Evolutionary conservation across 1,140 invertebrate genomes (phyloP).

Genomic region (Sesamia nonagrioides): DNA sequence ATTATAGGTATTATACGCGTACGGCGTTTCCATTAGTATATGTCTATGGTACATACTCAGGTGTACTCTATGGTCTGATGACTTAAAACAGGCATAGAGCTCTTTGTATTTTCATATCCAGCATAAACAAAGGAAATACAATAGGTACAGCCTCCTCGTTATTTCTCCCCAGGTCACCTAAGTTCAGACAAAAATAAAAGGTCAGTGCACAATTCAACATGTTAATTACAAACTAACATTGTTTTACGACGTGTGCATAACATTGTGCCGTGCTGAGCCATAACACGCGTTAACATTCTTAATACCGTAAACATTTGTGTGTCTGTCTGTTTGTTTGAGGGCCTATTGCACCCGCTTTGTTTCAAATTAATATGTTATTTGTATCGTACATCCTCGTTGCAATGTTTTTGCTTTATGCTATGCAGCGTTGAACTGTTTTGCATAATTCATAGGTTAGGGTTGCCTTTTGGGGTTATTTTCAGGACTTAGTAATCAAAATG

Average conservation of each 20-base stretch:
- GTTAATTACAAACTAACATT: constrained; percentile 51
- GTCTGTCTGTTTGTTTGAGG: constrained; percentile 55
- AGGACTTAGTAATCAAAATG: background rate
- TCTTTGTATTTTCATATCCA: background rate
- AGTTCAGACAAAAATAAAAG: constrained; percentile 45
- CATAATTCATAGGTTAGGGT: background rate
- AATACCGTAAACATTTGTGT: constrained; percentile 55
- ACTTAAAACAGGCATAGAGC: background rate
- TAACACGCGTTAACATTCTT: constrained; percentile 49
- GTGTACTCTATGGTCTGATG: too few species aligned
- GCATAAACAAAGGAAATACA: background rate
- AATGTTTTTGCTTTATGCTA: background rate
- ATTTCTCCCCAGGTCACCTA: constrained; percentile 6
- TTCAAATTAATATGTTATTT: constrained; percentile 23
- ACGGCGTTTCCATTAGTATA: too few species aligned
- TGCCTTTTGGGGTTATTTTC: background rate
- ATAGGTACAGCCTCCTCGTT: background rate
- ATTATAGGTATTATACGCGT: too few species aligned
- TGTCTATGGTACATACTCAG: too few species aligned
- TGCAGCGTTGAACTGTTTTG: background rate
- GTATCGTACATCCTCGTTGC: background rate
- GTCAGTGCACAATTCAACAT: constrained; percentile 31
- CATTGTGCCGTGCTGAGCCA: constrained; percentile 7
- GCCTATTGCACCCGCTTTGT: constrained; percentile 41
- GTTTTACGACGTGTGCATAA: constrained; percentile 49